phyloP scores from a whole-genome alignment of 2,888 invertebrate genomes.

The Sialis fuliginosa region DNA sequence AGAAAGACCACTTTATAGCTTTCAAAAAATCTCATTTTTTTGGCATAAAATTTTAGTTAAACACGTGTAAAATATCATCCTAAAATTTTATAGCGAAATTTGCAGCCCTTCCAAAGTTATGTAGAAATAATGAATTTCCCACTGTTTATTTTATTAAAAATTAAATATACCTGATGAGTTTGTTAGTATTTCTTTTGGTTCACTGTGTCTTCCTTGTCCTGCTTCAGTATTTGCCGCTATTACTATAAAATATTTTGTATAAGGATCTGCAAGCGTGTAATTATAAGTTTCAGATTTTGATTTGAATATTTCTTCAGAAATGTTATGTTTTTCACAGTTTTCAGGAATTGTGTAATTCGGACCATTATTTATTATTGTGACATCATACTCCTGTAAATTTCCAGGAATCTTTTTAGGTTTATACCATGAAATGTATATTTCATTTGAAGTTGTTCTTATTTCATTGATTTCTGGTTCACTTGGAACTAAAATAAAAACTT shows the following conservation, averaged over 20 bases:
- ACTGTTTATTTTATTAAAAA: background rate
- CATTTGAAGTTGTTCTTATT: background rate
- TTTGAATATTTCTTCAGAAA: too few relatives aligned
- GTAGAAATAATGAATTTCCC: too few relatives aligned
- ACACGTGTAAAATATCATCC: too few relatives aligned
- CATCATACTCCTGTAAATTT: background rate
- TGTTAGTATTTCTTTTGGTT: background rate
- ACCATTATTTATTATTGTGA: background rate
- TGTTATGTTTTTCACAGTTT: too few relatives aligned
- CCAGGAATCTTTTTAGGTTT: background rate
- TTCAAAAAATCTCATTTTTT: too few relatives aligned
- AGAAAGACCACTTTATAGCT: too few relatives aligned
- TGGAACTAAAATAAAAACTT: too few relatives aligned
- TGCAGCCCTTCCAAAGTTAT: too few relatives aligned
- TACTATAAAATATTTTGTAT: background rate
- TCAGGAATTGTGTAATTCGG: background rate
- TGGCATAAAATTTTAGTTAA: too few relatives aligned
- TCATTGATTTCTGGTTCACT: background rate
- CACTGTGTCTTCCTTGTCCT: background rate
- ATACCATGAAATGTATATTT: background rate
- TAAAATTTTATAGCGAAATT: too few relatives aligned
- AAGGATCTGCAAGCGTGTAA: background rate
- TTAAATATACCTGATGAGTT: background rate
- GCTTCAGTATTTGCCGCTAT: conserved; percentile 1
- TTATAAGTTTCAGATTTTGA: background rate